Evolutionary conservation across 2,888 invertebrate species (phyloP), one percentile per base, ranked within the genome.

Genomic region (Phaonia tiefii): DNA sequence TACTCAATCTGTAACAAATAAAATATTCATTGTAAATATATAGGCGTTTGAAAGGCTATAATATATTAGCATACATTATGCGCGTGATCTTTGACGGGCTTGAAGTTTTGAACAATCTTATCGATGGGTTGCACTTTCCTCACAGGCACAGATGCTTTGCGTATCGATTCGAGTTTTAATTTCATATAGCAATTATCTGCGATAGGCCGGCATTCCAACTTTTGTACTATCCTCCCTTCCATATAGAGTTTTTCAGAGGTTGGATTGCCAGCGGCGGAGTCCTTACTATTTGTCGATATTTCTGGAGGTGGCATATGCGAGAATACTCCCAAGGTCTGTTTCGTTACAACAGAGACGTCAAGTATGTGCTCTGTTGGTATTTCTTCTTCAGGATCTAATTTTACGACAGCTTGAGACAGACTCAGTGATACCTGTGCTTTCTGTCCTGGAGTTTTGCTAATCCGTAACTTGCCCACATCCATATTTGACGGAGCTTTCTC

Each of bases 181-280:
- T 95, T 95, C 94, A 98, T 97, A 89, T 99, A 99, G 87, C 94
- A 95, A 80, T 92, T 94, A 88, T 98, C 97, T 31, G 96, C 96
- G 88, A 95, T 95, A 0, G 98, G 98, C 58, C 96, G 93, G 89
- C 98, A 99, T 91, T 99, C 99, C 39, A 98, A 92, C 89, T 98
- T 96, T 89, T 98, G 98, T n/a, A 97, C 97, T 86, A 99, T 98
- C 88, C 96, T 94, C 0, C 99, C 99, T 91, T 98, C 98, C 94
- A 99, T 95, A 82, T 93, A 94, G 3, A 98, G 92, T 88, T 97
- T 97, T 86, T 97, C 97, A 42, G 93, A 92, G 90, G 96, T 96
- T 44, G 95, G 95, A 54, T 94, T 92, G 58, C 44, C 80, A 25
- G 58, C 17, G n/a, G 80, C 22, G 0, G 80, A 42, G 37, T 13